These are phyloP conservation scores for Strix aluco DNA, from an alignment of 2,113 vertebrate genomes.

Conservation along the genomic window DNA sequence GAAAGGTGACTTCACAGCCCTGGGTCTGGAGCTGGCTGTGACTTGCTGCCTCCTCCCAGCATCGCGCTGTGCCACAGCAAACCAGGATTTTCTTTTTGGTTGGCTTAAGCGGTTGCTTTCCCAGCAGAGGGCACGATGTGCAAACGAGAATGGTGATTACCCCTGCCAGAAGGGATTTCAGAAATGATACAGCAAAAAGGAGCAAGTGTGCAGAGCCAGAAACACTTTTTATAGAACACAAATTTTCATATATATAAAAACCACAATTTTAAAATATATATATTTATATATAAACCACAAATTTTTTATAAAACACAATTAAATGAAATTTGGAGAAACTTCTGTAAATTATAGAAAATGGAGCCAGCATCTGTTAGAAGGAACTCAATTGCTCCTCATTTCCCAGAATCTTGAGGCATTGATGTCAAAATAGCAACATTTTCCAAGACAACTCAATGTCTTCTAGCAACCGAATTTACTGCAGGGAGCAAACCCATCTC, in stretches of 20 bases:
- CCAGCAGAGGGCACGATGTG: slow-evolving; percentile 51
- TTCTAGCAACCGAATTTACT: not conserved
- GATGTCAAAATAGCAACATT: not conserved
- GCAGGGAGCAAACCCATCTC: not conserved
- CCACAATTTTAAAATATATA: no score
- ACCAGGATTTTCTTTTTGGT: accelerated
- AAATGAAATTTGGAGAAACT: not conserved
- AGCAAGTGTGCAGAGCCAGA: not conserved
- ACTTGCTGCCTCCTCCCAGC: not conserved
- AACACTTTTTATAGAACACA: not conserved
- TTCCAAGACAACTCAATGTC: accelerated
- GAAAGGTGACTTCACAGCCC: not conserved
- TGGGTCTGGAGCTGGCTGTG: not conserved
- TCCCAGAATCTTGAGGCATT: not conserved
- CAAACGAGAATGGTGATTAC: not conserved
- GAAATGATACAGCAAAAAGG: not conserved
- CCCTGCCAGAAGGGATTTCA: not conserved
- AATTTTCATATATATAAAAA: no score
- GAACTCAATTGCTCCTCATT: accelerated
- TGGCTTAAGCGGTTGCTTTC: accelerated
- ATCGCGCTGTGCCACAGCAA: accelerated
- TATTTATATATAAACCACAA: no score
- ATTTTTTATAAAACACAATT: no score
- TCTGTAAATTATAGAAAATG: not conserved
- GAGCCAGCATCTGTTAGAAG: not conserved